phyloP scores from a whole-genome alignment of 2,888 invertebrate species.

The Hartigia nigra region DNA sequence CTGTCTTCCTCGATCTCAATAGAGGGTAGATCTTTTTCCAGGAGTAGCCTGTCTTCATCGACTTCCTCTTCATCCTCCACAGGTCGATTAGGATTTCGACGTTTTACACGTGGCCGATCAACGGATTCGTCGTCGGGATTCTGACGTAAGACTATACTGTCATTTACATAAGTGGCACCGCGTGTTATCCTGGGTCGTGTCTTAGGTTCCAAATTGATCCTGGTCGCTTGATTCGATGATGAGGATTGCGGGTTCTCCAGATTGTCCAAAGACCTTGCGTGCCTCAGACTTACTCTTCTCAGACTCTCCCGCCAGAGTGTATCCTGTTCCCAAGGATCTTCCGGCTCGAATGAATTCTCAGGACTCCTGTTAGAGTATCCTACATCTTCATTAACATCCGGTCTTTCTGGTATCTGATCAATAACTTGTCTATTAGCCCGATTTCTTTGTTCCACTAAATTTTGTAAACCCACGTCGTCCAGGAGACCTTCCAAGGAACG shows the following conservation, averaged over 20 bases:
- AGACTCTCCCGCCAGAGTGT: constrained; percentile 84
- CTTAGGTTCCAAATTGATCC: constrained; percentile 30
- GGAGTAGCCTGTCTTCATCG: constrained; percentile 50
- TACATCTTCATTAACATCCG: neutral
- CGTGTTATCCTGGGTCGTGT: constrained; percentile 70
- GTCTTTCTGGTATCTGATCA: neutral
- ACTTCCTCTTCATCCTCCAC: constrained; percentile 62
- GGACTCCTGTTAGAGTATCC: constrained; percentile 21
- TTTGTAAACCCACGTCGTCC: constrained; percentile 66
- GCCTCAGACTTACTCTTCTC: constrained; percentile 81
- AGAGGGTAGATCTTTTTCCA: constrained; percentile 63
- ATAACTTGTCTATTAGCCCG: constrained; percentile 38
- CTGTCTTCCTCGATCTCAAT: constrained; percentile 68
- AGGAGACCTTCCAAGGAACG: constrained; percentile 72
- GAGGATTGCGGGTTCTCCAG: constrained; percentile 71
- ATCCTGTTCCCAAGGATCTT: constrained; percentile 87
- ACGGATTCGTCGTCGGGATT: constrained; percentile 49
- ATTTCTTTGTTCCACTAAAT: constrained; percentile 53
- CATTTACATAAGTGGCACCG: constrained; percentile 85
- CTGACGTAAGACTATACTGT: constrained; percentile 71
- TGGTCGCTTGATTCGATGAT: constrained; percentile 43
- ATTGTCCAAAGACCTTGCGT: constrained; percentile 86
- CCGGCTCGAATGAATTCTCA: constrained; percentile 51
- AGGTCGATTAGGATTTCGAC: constrained; percentile 22
- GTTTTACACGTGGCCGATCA: constrained; percentile 46